phyloP scores from a whole-genome alignment of 2,113 vertebrate genomes.

The Micromys minutus region DNA sequence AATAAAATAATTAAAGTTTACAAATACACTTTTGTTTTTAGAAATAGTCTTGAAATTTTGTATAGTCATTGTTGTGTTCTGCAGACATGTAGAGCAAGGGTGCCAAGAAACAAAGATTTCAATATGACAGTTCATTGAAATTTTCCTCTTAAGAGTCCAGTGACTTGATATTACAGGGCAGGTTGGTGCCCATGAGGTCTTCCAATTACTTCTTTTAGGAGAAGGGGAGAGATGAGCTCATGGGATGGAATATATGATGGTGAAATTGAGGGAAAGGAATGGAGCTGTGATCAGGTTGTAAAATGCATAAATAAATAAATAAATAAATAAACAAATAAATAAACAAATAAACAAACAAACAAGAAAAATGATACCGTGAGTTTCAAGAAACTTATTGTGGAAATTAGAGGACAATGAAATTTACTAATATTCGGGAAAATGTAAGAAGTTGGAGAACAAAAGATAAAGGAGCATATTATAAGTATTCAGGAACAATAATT shows the following conservation, averaged over 20 bases:
- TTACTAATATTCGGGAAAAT: constrained; percentile 52
- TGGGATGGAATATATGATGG: too few species aligned
- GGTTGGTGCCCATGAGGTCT: too few species aligned
- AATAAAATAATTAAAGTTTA: not conserved
- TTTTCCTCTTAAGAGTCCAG: constrained; percentile 43
- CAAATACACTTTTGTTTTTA: not conserved
- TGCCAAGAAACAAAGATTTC: constrained; percentile 55
- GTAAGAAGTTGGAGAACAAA: too few species aligned
- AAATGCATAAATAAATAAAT: too few species aligned
- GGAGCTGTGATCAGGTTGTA: too few species aligned
- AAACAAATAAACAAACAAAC: too few species aligned
- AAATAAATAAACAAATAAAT: too few species aligned
- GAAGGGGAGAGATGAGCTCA: too few species aligned
- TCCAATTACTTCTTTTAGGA: too few species aligned
- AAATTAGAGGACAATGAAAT: constrained; percentile 56
- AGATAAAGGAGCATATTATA: constrained; percentile 42
- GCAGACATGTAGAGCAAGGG: not conserved
- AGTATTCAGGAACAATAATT: constrained; percentile 63
- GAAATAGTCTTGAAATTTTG: not conserved
- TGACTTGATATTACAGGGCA: not conserved
- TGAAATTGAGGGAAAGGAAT: too few species aligned
- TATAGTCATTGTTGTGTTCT: not conserved
- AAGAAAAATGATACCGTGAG: not conserved
- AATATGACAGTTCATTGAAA: not conserved
- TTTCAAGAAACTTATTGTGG: constrained; percentile 57